phyloP scores from a whole-genome alignment of 1,140 invertebrate species.

The Drosophila bipectinata region DNA sequence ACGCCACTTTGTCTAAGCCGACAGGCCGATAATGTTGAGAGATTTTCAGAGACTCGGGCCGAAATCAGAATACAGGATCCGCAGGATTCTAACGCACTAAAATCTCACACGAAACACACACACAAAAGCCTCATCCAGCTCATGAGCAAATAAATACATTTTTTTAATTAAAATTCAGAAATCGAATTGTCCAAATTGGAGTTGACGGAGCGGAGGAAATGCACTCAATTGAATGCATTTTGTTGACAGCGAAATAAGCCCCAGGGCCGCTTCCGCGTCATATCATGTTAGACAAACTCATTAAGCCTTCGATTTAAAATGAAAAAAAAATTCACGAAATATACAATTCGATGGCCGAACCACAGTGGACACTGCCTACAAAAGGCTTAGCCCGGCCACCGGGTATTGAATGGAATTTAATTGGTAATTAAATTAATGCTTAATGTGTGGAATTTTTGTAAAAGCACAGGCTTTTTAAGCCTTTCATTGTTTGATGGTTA shows the following conservation, averaged over 20 bases:
- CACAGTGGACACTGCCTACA: not conserved
- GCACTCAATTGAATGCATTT: slow-evolving; percentile 39
- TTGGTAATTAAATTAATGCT: slow-evolving; percentile 1
- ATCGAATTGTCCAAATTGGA: slow-evolving; percentile 30
- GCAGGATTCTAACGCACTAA: slow-evolving; percentile 19
- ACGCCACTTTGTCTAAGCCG: slow-evolving; percentile 22
- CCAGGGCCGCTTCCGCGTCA: slow-evolving; percentile 28
- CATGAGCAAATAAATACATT: slow-evolving; percentile 9
- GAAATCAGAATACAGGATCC: not conserved
- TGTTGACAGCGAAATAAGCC: slow-evolving; percentile 27
- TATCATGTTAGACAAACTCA: slow-evolving; percentile 34
- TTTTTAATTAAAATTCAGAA: slow-evolving; percentile 37
- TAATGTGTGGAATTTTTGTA: not conserved
- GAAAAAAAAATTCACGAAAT: slow-evolving; percentile 7
- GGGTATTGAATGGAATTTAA: not conserved
- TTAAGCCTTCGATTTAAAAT: slow-evolving; percentile 4
- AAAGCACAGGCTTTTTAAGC: not conserved
- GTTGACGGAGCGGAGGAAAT: slow-evolving; percentile 23
- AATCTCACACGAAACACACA: slow-evolving; percentile 2
- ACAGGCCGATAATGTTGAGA: slow-evolving; percentile 28
- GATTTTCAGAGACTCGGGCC: slow-evolving; percentile 17
- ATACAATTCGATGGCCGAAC: not conserved
- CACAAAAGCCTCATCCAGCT: not conserved
- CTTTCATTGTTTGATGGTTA: not conserved
- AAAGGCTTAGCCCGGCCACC: not conserved